These are phyloP conservation scores for Lagocephalus sceleratus DNA, from an alignment of 2,797 vertebrate genomes.

Conservation along the genomic window DNA sequence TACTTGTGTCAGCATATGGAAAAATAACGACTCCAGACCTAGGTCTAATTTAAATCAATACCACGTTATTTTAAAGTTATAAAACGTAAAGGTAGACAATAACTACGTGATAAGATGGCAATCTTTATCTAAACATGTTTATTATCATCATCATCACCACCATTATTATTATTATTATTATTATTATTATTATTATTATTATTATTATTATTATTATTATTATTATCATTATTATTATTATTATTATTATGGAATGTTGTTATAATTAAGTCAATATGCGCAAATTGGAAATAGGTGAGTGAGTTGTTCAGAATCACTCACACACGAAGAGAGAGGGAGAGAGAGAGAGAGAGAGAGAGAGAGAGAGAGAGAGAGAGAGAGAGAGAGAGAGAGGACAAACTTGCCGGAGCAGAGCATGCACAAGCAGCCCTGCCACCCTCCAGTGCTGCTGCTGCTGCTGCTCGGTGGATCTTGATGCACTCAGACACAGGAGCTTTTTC, in stretches of 20 bases:
- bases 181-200: too few species aligned
- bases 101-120: too few species aligned
- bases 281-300: conserved; percentile 30
- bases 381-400: conserved; percentile 46
- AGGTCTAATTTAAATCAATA: background rate
- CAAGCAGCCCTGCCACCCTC: conserved; percentile 52
- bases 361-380: conserved; percentile 20
- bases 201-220: too few species aligned
- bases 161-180: too few species aligned
- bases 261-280: conserved; percentile 58
- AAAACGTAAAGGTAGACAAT: too few species aligned
- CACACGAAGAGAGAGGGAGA: conserved; percentile 16
- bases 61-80: too few species aligned
- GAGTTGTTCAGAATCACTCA: background rate
- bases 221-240: too few species aligned
- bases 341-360: conserved; percentile 21
- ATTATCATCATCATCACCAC: too few species aligned
- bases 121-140: too few species aligned
- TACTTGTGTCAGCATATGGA: conserved; percentile 5
- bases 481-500: conserved; percentile 31
- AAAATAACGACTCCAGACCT: conserved; percentile 27
- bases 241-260: conserved; percentile 3
- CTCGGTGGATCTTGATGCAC: conserved; percentile 36
- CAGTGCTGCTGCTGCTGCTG: conserved; percentile 53
- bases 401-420: conserved; percentile 59